These are phyloP conservation scores for Graptemys geographica DNA, from an alignment of 2,797 vertebrate genomes.

Conservation along the genomic window DNA sequence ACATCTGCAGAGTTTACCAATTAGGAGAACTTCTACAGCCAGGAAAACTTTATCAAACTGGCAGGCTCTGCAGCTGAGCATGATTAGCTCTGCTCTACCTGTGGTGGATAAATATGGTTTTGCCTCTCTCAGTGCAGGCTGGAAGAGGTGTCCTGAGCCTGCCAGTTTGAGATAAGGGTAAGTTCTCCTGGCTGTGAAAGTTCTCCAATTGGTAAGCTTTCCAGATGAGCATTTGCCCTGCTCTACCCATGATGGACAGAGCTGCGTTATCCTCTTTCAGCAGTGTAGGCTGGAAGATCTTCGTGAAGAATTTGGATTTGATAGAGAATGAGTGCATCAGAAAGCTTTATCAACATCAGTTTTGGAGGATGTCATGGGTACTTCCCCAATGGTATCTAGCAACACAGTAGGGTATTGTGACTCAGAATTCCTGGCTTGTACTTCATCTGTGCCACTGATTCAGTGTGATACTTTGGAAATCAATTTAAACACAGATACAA, in stretches of 20 bases:
- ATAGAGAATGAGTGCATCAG: background rate
- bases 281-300: background rate
- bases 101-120: background rate
- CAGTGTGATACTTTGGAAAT: rapidly evolving
- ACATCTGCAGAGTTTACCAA: background rate
- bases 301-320: background rate
- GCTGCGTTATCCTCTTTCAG: background rate
- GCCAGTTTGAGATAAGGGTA: background rate
- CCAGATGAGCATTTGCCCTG: background rate
- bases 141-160: background rate
- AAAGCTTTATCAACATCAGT: background rate
- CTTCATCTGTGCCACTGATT: background rate
- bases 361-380: background rate
- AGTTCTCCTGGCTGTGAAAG: background rate
- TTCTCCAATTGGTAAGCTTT: background rate
- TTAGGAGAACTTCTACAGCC: background rate
- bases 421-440: background rate
- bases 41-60: background rate
- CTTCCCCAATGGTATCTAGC: background rate
- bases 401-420: background rate
- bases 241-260: background rate
- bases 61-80: background rate
- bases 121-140: background rate
- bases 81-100: background rate
- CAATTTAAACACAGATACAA: conserved; percentile 3